Conservation (phyloP, 2,797 vertebrate genomes). For the Lacerta viridis region DNA sequence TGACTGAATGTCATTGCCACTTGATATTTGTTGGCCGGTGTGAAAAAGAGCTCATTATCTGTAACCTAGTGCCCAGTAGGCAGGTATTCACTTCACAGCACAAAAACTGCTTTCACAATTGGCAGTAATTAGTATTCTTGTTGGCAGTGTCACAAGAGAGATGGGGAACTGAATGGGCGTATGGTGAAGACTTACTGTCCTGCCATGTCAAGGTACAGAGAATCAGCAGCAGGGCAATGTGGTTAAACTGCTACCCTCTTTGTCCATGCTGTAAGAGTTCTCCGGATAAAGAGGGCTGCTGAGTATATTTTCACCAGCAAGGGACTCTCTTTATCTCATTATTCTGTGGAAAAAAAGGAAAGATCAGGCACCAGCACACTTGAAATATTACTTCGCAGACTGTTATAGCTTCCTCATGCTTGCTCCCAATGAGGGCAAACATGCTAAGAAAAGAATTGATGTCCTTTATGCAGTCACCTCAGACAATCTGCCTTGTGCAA, state of each 20-base stretch:
- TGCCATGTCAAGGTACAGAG: slow-evolving; percentile 23
- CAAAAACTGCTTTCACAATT: background rate
- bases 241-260: background rate
- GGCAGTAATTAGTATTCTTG: slow-evolving; percentile 48
- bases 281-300: slow-evolving; percentile 7
- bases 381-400: background rate
- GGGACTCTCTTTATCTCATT: background rate
- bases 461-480: background rate
- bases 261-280: background rate
- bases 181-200: slow-evolving; percentile 9
- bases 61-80: slow-evolving; percentile 24
- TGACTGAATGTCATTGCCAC: slow-evolving; percentile 35
- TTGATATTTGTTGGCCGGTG: slow-evolving; percentile 49
- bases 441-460: background rate
- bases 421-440: background rate
- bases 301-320: slow-evolving; percentile 27
- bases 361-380: background rate
- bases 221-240: slow-evolving; percentile 34
- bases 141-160: background rate
- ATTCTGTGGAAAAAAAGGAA: background rate
- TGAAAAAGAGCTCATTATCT: slow-evolving; percentile 36
- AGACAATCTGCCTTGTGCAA: background rate
- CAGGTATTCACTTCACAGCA: slow-evolving; percentile 60
- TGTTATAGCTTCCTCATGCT: background rate
- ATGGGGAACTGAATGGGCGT: slow-evolving; percentile 31